Evolutionary conservation across 2,888 invertebrate genomes (phyloP).

Genomic region (Eupithecia vulgata): DNA sequence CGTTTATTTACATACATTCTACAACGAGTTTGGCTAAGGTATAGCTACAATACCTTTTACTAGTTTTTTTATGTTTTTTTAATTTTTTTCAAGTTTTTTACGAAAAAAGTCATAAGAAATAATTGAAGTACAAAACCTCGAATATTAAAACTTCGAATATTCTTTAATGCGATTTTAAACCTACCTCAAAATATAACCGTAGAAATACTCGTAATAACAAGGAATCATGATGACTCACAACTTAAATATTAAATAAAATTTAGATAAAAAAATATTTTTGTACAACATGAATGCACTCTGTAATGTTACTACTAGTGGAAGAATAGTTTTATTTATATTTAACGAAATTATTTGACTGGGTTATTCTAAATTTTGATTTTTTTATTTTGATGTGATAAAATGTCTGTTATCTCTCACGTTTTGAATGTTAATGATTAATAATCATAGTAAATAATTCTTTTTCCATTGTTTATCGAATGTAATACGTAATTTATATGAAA

Average conservation of each 20-base stretch:
- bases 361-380: conserved; percentile 21
- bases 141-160: neutral
- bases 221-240: conserved; percentile 24
- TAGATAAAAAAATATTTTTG: conserved; percentile 15
- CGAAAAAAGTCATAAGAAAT: too few relatives aligned
- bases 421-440: neutral
- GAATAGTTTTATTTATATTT: conserved; percentile 26
- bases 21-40: too few relatives aligned
- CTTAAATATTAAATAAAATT: conserved; percentile 10
- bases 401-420: neutral
- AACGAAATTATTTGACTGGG: conserved; percentile 24
- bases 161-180: neutral
- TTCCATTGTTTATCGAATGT: neutral
- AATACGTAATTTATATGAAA: neutral
- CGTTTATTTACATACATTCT: too few relatives aligned
- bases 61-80: too few relatives aligned
- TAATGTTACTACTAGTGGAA: conserved; percentile 32
- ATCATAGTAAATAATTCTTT: neutral
- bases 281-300: conserved; percentile 29
- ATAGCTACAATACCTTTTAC: too few relatives aligned
- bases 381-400: neutral
- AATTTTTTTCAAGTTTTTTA: too few relatives aligned
- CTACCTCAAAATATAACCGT: conserved; percentile 33
- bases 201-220: conserved; percentile 27
- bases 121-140: too few relatives aligned